These are phyloP conservation scores for Eriosoma lanigerum DNA, from an alignment of 1,140 invertebrate species.

Conservation along the genomic window DNA sequence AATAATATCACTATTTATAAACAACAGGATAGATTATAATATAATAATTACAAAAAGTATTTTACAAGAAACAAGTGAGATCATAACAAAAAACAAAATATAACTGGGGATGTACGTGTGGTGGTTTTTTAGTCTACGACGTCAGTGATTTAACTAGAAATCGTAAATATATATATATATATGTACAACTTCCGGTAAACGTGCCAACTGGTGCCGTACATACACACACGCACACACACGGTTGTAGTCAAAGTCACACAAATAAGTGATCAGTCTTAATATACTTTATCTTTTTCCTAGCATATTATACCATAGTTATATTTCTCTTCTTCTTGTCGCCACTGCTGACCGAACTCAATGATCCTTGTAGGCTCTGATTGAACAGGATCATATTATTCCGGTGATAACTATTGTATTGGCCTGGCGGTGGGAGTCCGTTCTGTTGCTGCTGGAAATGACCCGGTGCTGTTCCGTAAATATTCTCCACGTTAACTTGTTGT, in stretches of 20 bases:
- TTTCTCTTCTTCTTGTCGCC: slow-evolving; percentile 62
- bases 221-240: background rate
- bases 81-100: slow-evolving; percentile 49
- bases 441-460: slow-evolving; percentile 44
- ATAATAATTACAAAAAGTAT: slow-evolving; percentile 41
- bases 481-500: slow-evolving; percentile 54
- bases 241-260: slow-evolving; percentile 4
- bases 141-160: slow-evolving; percentile 34
- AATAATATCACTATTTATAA: background rate
- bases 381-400: slow-evolving; percentile 59
- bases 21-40: background rate
- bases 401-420: slow-evolving; percentile 59
- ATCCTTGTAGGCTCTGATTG: slow-evolving; percentile 63
- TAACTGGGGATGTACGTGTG: slow-evolving; percentile 26
- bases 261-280: slow-evolving; percentile 44
- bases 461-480: slow-evolving; percentile 58
- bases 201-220: background rate
- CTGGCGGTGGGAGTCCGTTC: slow-evolving; percentile 55
- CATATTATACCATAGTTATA: slow-evolving; percentile 62
- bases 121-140: slow-evolving; percentile 34
- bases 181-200: background rate
- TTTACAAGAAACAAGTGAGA: slow-evolving; percentile 48
- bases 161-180: background rate
- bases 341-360: slow-evolving; percentile 63
- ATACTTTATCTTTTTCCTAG: background rate